A percentile compares a stretch with the other conserved stretches of the same genome.
phyloP scores from a whole-genome alignment of 2,797 vertebrate genomes.

The Pseudomugil gertrudae region DNA sequence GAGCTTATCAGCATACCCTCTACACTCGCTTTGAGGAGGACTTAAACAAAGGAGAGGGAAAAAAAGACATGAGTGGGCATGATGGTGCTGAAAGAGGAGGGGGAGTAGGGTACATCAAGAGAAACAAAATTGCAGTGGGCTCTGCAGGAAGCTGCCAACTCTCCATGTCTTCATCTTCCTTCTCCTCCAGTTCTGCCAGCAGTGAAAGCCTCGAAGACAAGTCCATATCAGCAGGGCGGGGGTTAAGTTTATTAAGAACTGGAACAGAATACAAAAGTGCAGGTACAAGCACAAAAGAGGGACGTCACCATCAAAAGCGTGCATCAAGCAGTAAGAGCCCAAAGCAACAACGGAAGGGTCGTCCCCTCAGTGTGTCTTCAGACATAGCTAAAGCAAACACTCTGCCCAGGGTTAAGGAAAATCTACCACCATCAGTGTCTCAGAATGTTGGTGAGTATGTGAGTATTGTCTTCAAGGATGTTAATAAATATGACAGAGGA shows the following conservation, averaged over 20 bases:
- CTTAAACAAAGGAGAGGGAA: slow-evolving; percentile 75
- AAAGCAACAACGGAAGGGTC: slow-evolving; percentile 77
- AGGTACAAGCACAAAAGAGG: slow-evolving; percentile 73
- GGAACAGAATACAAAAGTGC: slow-evolving; percentile 68
- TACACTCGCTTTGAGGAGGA: slow-evolving; percentile 83
- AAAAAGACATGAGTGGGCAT: slow-evolving; percentile 65
- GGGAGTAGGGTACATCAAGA: slow-evolving; percentile 73
- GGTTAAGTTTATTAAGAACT: slow-evolving; percentile 70
- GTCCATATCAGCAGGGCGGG: slow-evolving; percentile 71
- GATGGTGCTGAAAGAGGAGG: slow-evolving; percentile 59
- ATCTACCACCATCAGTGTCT: slow-evolving; percentile 70
- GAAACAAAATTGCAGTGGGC: slow-evolving; percentile 72
- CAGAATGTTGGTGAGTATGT: slow-evolving; percentile 84
- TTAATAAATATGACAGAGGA: slow-evolving; percentile 54
- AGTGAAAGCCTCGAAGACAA: slow-evolving; percentile 88
- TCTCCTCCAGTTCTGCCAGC: slow-evolving; percentile 87
- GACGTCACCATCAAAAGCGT: slow-evolving; percentile 76
- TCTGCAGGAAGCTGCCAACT: slow-evolving; percentile 78
- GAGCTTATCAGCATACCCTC: slow-evolving; percentile 82
- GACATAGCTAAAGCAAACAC: slow-evolving; percentile 86
- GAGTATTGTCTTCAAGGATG: slow-evolving; percentile 78
- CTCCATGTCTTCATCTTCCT: slow-evolving; percentile 85
- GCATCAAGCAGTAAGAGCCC: slow-evolving; percentile 75
- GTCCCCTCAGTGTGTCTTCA: slow-evolving; percentile 74
- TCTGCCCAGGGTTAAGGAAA: slow-evolving; percentile 82